Percentiles rank a stretch among this genome's conserved stretches.
Evolutionary conservation across 2,888 invertebrate species (phyloP).

Genomic region (Hydropsyche betteni): DNA sequence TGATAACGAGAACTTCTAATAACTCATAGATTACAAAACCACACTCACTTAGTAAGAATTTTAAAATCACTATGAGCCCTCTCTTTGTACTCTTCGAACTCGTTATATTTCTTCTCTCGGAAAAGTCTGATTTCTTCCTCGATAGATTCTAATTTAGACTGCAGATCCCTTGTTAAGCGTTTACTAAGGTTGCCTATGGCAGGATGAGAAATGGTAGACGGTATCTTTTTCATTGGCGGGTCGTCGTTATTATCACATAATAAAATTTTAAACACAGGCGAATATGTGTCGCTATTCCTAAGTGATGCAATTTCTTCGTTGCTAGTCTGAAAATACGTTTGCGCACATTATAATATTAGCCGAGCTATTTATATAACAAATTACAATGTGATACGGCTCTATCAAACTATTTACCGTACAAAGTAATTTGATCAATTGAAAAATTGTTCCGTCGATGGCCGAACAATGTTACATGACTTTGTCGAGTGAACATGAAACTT

Average conservation of each 20-base stretch:
- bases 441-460: constrained; percentile 3
- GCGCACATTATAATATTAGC: too few species aligned
- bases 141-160: constrained; percentile 74
- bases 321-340: constrained; percentile 64
- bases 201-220: constrained; percentile 64
- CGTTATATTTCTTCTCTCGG: constrained; percentile 78
- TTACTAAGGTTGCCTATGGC: constrained; percentile 71
- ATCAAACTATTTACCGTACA: constrained; percentile 24
- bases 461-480: not conserved
- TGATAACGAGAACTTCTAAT: too few species aligned
- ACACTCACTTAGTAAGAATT: constrained; percentile 54
- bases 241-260: constrained; percentile 67
- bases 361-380: too few species aligned
- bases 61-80: constrained; percentile 77
- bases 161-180: constrained; percentile 73
- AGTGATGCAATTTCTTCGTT: constrained; percentile 69
- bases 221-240: constrained; percentile 63
- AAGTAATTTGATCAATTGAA: constrained; percentile 14
- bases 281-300: constrained; percentile 72
- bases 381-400: too few species aligned
- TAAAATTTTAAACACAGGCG: constrained; percentile 76
- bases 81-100: constrained; percentile 77
- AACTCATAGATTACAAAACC: too few species aligned
- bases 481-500: not conserved
- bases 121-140: constrained; percentile 80